A percentile compares a stretch with the other conserved stretches of the same genome.
Conservation (phyloP, 2,797 vertebrate species). For the Enteromius trimaculatus region DNA sequence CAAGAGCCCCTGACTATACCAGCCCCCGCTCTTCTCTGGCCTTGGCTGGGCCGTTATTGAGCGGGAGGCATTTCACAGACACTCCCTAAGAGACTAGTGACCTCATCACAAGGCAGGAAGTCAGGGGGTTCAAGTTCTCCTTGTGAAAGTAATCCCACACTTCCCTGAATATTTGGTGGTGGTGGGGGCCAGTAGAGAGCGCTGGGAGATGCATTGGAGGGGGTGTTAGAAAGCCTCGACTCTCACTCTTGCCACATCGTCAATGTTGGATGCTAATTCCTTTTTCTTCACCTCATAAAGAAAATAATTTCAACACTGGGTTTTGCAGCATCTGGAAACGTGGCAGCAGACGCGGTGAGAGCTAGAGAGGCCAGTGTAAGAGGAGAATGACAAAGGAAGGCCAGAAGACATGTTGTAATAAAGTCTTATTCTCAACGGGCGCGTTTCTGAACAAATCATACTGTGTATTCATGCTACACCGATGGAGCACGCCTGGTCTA, state of each 20-base stretch:
- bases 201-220: conserved; percentile 6
- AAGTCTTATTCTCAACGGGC: conserved; percentile 17
- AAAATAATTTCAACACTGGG: conserved; percentile 40
- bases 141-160: conserved; percentile 80
- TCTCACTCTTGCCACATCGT: conserved; percentile 71
- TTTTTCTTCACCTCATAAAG: conserved; percentile 59
- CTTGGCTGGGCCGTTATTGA: conserved; percentile 68
- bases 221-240: conserved; percentile 63
- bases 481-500: neutral
- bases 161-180: conserved; percentile 66
- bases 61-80: conserved; percentile 75
- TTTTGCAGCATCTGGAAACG: conserved; percentile 17
- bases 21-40: conserved; percentile 45
- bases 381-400: conserved; percentile 7
- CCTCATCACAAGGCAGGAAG: conserved; percentile 84
- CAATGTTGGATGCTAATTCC: conserved; percentile 55
- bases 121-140: conserved; percentile 79
- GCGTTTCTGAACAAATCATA: neutral
- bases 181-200: neutral
- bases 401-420: conserved; percentile 20
- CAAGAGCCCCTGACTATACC: neutral
- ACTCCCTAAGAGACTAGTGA: conserved; percentile 79
- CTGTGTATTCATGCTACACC: neutral
- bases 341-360: conserved; percentile 23
- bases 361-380: conserved; percentile 3